Conservation (phyloP, 2,113 vertebrate genomes). For the Phyllopteryx taeniolatus region DNA sequence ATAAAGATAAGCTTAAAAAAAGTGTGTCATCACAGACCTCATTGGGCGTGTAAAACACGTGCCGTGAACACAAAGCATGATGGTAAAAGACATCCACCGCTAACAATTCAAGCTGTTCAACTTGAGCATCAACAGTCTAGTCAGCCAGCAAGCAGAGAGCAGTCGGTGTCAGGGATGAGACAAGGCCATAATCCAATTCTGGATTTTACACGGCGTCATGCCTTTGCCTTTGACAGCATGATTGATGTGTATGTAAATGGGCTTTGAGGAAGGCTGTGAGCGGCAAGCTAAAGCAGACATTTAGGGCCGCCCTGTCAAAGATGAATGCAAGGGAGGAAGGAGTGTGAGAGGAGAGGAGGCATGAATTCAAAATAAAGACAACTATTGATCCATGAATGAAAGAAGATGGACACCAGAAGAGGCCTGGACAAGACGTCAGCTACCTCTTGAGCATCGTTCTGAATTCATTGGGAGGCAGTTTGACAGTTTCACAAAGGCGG, state of each 20-base stretch:
- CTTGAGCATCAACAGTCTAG: slow-evolving; percentile 65
- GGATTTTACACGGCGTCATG: slow-evolving; percentile 70
- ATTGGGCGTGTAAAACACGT: slow-evolving; percentile 1
- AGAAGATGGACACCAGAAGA: slow-evolving; percentile 57
- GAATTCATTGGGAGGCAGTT: slow-evolving; percentile 50
- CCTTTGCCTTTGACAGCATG: slow-evolving; percentile 69
- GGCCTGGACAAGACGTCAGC: slow-evolving; percentile 50
- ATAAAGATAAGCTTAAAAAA: not conserved
- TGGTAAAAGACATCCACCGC: slow-evolving; percentile 34
- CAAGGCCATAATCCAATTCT: slow-evolving; percentile 72
- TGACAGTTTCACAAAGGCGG: slow-evolving; percentile 58
- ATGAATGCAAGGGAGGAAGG: slow-evolving; percentile 35
- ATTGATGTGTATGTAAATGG: slow-evolving; percentile 76
- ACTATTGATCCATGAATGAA: slow-evolving; percentile 69
- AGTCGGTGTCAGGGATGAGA: slow-evolving; percentile 66
- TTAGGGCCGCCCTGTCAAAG: slow-evolving; percentile 63
- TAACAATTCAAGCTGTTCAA: slow-evolving; percentile 56
- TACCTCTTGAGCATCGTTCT: slow-evolving; percentile 42
- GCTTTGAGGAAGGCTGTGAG: slow-evolving; percentile 69
- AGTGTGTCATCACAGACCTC: not conserved
- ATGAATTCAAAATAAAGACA: slow-evolving; percentile 63
- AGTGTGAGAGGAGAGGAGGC: slow-evolving; percentile 23
- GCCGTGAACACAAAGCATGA: slow-evolving; percentile 28
- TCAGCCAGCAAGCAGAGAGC: slow-evolving; percentile 59
- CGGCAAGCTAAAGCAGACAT: slow-evolving; percentile 71